Percentiles rank a stretch among this genome's conserved stretches.
These are phyloP conservation scores for Enchytraeus crypticus DNA, from an alignment of 2,888 invertebrate species.

Conservation along the genomic window DNA sequence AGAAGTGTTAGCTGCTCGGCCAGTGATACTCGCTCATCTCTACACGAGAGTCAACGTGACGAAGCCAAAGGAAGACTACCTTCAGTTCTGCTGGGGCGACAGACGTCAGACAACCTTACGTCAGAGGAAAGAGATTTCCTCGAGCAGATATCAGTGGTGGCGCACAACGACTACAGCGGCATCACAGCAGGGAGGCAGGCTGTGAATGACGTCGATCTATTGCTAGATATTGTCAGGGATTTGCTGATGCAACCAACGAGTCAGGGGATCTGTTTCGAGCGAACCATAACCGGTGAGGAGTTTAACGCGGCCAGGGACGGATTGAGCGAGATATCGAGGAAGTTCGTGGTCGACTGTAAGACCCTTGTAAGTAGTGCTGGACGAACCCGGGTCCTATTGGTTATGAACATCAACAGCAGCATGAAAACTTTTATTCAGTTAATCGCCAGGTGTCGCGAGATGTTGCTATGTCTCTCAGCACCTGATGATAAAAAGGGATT, in stretches of 20 bases:
- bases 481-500: not conserved
- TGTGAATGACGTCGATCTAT: not conserved
- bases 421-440: not conserved
- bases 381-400: not conserved
- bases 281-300: not conserved
- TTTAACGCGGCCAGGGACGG: not conserved
- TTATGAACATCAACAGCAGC: not conserved
- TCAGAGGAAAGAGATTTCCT: not conserved
- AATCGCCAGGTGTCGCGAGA: slow-evolving; percentile 1
- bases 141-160: not conserved
- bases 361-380: not conserved
- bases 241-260: not conserved
- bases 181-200: not conserved
- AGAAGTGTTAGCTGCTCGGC: too few relatives aligned
- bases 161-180: not conserved
- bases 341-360: not conserved
- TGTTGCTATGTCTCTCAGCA: not conserved
- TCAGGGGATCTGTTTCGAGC: not conserved
- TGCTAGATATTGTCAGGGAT: not conserved
- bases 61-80: too few relatives aligned
- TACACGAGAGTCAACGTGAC: too few relatives aligned
- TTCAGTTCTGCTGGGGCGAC: not conserved
- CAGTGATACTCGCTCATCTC: too few relatives aligned
- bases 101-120: not conserved
- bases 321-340: not conserved